Percentiles rank a stretch among this genome's conserved stretches.
phyloP scores from a whole-genome alignment of 2,888 invertebrate genomes.

The Amphipyra berbera region DNA sequence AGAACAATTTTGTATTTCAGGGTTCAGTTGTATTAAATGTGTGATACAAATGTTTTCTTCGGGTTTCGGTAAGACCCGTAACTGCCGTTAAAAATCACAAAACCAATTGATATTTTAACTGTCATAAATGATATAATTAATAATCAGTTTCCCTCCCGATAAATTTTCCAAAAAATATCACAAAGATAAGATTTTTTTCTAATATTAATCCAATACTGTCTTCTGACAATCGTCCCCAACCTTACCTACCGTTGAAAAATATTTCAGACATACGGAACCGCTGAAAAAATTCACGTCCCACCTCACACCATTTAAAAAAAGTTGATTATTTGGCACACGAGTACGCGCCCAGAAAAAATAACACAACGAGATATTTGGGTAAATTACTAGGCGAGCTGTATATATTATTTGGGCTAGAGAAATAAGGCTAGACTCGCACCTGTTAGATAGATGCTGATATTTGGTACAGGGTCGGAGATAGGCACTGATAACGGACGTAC shows the following conservation, averaged over 20 bases:
- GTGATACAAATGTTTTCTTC: no score
- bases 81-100: no score
- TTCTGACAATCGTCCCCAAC: no score
- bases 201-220: no score
- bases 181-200: no score
- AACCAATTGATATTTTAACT: no score
- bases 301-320: constrained; percentile 21
- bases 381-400: constrained; percentile 57
- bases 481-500: background rate
- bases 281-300: background rate
- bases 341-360: constrained; percentile 39
- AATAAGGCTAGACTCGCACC: constrained; percentile 26
- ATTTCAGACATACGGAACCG: constrained; percentile 26
- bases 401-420: constrained; percentile 47
- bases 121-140: no score
- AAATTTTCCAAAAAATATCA: no score
- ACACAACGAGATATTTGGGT: constrained; percentile 67
- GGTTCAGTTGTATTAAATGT: constrained; percentile 13
- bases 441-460: constrained; percentile 6
- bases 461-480: constrained; percentile 15
- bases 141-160: no score
- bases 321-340: constrained; percentile 62
- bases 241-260: background rate
- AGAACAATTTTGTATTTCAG: constrained; percentile 45
- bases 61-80: no score